Conservation (phyloP, 2,113 vertebrate species). For the Microcebus murinus region DNA sequence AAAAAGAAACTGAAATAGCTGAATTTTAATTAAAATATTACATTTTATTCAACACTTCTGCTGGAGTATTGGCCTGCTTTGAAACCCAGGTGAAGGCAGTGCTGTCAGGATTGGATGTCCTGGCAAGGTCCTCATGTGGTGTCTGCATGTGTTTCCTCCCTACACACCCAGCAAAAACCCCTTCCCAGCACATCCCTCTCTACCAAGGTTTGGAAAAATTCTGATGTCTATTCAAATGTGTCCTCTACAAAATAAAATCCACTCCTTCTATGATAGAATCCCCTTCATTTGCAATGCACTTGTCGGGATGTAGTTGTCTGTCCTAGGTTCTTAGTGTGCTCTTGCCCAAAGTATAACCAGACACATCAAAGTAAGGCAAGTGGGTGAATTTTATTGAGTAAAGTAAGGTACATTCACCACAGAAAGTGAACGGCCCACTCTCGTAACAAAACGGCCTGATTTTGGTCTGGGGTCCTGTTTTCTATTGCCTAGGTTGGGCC, state of each 20-base stretch:
- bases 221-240: neutral
- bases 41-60: neutral
- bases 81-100: neutral
- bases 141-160: neutral
- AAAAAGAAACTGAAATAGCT: neutral
- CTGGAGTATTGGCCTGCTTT: neutral
- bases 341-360: too few relatives aligned
- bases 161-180: accelerated
- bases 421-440: too few relatives aligned
- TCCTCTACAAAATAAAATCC: neutral
- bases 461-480: too few relatives aligned
- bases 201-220: neutral
- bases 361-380: too few relatives aligned
- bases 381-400: too few relatives aligned
- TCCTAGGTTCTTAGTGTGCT: too few relatives aligned
- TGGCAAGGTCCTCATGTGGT: neutral
- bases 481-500: too few relatives aligned
- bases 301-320: too few relatives aligned
- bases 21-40: neutral
- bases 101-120: too few relatives aligned
- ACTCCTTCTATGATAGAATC: too few relatives aligned
- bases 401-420: too few relatives aligned
- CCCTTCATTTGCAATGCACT: neutral
- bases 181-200: neutral
- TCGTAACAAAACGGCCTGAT: too few relatives aligned